Percentiles rank a stretch among this genome's conserved stretches.
Evolutionary conservation across 2,888 invertebrate genomes (phyloP).

Genomic region (Drosophila sordidapex): DNA sequence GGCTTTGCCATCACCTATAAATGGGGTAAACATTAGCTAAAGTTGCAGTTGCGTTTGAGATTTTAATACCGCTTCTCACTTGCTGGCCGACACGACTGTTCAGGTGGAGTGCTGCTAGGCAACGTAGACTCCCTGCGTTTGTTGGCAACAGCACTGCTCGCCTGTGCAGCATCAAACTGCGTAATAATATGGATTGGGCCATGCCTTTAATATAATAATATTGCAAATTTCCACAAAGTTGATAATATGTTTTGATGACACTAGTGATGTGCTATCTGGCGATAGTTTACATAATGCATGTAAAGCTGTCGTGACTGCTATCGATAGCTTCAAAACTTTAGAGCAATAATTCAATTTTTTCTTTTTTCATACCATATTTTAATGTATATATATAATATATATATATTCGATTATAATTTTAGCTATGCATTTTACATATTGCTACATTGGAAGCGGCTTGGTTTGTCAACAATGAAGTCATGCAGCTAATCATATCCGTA

Average conservation of each 20-base stretch:
- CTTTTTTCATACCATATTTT: background rate
- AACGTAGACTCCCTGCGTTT: slow-evolving; percentile 29
- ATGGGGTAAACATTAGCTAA: background rate
- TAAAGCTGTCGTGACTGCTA: background rate
- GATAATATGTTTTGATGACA: slow-evolving; percentile 55
- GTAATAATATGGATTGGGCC: slow-evolving; percentile 69
- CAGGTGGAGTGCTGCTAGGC: slow-evolving; percentile 46
- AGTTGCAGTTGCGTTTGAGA: background rate
- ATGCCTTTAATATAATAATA: slow-evolving; percentile 42
- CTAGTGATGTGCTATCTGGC: slow-evolving; percentile 23
- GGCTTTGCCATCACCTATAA: slow-evolving; percentile 29
- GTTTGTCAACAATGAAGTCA: background rate
- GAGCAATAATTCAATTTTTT: background rate
- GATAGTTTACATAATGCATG: slow-evolving; percentile 46
- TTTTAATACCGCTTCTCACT: slow-evolving; percentile 48
- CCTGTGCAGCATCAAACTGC: slow-evolving; percentile 59
- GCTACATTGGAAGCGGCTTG: background rate
- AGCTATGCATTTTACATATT: background rate
- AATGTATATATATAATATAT: background rate
- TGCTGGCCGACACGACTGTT: slow-evolving; percentile 33
- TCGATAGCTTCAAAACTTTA: background rate
- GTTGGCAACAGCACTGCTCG: slow-evolving; percentile 36
- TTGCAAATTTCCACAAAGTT: slow-evolving; percentile 25
- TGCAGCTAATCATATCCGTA: background rate
- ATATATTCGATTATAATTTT: background rate